A percentile compares a stretch with the other conserved stretches of the same genome.
Conservation (phyloP, 2,888 invertebrate genomes). For the Cheilosia vernalis region DNA sequence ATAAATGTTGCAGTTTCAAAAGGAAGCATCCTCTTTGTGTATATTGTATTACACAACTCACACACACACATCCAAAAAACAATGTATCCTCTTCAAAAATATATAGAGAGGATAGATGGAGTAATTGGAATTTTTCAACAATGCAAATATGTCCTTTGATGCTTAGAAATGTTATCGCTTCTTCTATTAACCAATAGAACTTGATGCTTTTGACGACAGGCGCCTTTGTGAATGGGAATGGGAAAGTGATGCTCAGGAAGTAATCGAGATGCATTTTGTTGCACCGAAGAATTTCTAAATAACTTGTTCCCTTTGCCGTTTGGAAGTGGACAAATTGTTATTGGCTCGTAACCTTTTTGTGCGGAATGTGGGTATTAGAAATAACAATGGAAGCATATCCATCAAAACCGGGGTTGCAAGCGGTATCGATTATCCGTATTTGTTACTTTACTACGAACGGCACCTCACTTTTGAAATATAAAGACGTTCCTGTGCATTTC, state of each 20-base stretch:
- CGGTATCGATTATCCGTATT: too few relatives aligned
- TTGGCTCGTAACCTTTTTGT: too few relatives aligned
- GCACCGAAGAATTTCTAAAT: conserved; percentile 5
- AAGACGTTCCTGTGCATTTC: too few relatives aligned
- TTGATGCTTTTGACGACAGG: conserved; percentile 27
- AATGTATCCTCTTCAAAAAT: conserved; percentile 25
- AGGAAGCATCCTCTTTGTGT: conserved; percentile 42
- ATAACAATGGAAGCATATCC: too few relatives aligned
- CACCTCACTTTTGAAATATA: too few relatives aligned
- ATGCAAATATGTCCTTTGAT: conserved; percentile 58
- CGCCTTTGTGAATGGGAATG: conserved; percentile 24
- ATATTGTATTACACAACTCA: conserved; percentile 1
- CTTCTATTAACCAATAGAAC: conserved; percentile 39
- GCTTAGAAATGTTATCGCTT: conserved; percentile 30
- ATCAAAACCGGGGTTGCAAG: too few relatives aligned
- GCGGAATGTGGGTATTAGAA: too few relatives aligned
- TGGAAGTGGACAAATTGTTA: too few relatives aligned
- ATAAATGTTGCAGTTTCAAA: conserved; percentile 28
- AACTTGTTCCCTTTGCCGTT: neutral
- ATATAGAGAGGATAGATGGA: conserved; percentile 18
- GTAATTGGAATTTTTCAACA: conserved; percentile 55
- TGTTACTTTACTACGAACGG: too few relatives aligned
- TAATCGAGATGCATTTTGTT: conserved; percentile 4
- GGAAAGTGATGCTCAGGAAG: conserved; percentile 1
- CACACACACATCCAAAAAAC: neutral